Conservation (phyloP, 1,140 invertebrate genomes). For the Belonocnema kinseyi region DNA sequence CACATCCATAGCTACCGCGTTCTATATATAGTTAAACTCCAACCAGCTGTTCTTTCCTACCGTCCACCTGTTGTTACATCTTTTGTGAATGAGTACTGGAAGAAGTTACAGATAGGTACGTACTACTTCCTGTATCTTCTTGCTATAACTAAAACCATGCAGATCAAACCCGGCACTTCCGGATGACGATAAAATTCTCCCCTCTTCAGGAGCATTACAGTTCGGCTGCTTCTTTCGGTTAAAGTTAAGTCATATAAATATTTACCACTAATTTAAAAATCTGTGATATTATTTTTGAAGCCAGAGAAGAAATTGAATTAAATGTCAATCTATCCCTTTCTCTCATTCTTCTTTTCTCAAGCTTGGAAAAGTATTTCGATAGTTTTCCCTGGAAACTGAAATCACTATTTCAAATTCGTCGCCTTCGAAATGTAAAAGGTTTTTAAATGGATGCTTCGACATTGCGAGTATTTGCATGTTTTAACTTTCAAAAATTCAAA, state of each 20-base stretch:
- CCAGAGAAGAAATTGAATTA: no score
- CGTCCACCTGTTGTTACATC: slow-evolving; percentile 42
- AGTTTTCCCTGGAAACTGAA: no score
- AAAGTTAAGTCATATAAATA: not conserved
- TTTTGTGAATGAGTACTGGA: slow-evolving; percentile 47
- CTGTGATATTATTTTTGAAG: not conserved
- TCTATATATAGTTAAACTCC: slow-evolving; percentile 38
- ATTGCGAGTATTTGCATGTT: no score
- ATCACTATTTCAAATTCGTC: no score
- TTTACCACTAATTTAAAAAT: not conserved
- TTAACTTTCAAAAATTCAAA: no score
- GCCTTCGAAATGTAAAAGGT: no score
- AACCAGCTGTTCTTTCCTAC: not conserved
- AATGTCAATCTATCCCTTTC: no score
- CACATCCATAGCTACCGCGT: slow-evolving; percentile 34
- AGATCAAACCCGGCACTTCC: not conserved
- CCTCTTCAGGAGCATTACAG: not conserved
- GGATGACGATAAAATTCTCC: not conserved
- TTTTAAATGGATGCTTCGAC: no score
- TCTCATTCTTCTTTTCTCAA: no score
- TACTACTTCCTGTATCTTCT: slow-evolving; percentile 24
- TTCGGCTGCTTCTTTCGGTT: not conserved
- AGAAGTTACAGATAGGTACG: slow-evolving; percentile 32
- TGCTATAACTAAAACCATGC: slow-evolving; percentile 3
- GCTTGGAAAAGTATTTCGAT: no score